Evolutionary conservation across 2,113 vertebrate genomes (phyloP), one percentile per base, ranked within the genome.

Genomic region (Euleptes europaea): DNA sequence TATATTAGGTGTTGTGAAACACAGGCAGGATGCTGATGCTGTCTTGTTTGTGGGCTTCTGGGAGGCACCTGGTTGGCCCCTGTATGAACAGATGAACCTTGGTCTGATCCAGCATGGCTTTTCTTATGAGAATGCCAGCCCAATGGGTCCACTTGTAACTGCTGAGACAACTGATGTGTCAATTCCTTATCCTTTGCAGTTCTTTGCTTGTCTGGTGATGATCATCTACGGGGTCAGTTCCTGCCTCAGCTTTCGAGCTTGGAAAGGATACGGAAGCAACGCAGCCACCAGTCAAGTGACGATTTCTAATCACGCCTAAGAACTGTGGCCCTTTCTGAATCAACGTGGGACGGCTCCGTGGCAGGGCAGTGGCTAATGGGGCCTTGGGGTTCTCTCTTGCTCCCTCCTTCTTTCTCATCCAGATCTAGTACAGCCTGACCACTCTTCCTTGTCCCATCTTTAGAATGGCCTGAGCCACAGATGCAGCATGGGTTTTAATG

Each of bases 211-310:
- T 5, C 69, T 96, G 5, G 95, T 95, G 5, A 98, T 97, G 84
- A 78, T 97, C 1, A 57, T 94, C 23, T 99, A 99, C 0, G 96
- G 94, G 0, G 93, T 78, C 17, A 98, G 97, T 38, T 88, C 97
- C 23, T 97, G 96, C 95, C 96, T 98, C 95, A 97, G 97, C 94
- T 98, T 97, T 91, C 83, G 96, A 2, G 95, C 95, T 70, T 98
- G 98, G 98, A 97, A 89, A 83, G 97, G 96, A 47, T 89, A 96
- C 0, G 96, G 97, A 83, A 97, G 96, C 91, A 98, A 97, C 0
- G 97, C 97, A 0, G 97, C 97, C 82, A 97, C 95, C 81, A 97
- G 82, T 94, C 96, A 97, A 92, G 94, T 95, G 80, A 88, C 83
- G 10, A 85, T 38, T 0, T 95, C 95, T 0, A 97, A 97, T 87